Evolutionary conservation across 2,113 vertebrate genomes (phyloP).

Genomic region (Phodopus roborovskii): DNA sequence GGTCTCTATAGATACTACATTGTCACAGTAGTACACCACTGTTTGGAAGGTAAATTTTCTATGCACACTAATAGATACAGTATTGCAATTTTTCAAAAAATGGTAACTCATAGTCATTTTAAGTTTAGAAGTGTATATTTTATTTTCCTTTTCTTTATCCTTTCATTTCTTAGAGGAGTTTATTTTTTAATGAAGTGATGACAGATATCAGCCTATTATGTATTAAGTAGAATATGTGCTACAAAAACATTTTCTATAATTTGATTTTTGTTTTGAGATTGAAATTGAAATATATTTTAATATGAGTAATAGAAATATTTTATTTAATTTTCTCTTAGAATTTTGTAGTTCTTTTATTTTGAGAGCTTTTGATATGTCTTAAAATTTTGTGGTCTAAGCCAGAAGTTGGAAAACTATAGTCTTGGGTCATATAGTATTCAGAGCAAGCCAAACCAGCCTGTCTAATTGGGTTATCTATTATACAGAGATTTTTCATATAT

Average conservation of each 20-base stretch:
- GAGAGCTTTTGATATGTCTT: neutral
- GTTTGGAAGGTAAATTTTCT: neutral
- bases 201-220: neutral
- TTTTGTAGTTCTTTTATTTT: conserved; percentile 41
- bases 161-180: neutral
- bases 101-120: neutral
- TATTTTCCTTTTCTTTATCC: neutral
- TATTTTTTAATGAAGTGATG: neutral
- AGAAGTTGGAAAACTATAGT: neutral
- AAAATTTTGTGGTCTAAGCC: neutral
- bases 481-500: neutral
- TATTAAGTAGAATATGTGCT: neutral
- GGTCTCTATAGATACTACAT: neutral
- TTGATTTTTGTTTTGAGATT: neutral
- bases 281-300: conserved; percentile 42
- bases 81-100: neutral
- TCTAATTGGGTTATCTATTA: neutral
- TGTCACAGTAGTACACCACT: neutral
- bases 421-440: neutral
- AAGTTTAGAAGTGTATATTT: neutral
- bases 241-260: neutral
- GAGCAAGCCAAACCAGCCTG: neutral
- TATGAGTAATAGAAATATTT: neutral
- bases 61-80: fast-evolving
- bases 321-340: conserved; percentile 47